Evolutionary conservation across 2,797 vertebrate genomes (phyloP).

Genomic region (Ptychobarbus kaznakovi): DNA sequence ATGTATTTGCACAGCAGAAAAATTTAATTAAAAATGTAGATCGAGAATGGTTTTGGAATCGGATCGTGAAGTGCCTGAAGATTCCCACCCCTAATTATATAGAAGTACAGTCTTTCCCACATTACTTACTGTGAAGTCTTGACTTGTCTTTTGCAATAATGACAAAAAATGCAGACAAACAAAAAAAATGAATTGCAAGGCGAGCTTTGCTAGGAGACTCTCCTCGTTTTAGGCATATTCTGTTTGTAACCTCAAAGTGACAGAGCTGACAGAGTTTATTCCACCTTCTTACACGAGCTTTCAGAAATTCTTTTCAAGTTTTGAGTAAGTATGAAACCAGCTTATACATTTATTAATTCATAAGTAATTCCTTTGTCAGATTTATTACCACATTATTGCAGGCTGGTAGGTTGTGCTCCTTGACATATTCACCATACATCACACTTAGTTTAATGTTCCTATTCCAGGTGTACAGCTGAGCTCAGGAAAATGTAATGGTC

Average conservation of each 20-base stretch:
- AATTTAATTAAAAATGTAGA: too few species aligned
- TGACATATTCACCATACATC: not conserved
- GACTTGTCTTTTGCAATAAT: not conserved
- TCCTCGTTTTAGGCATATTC: not conserved
- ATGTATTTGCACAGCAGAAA: too few species aligned
- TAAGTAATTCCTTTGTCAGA: not conserved
- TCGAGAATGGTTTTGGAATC: too few species aligned
- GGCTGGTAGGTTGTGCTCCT: not conserved
- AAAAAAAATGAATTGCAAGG: not conserved
- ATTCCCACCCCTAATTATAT: not conserved
- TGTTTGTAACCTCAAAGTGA: not conserved
- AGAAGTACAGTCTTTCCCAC: not conserved
- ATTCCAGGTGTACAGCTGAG: not conserved
- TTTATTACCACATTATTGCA: not conserved
- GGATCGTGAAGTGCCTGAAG: too few species aligned
- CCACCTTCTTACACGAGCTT: not conserved
- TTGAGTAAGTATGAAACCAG: constrained; percentile 1
- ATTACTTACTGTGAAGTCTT: not conserved
- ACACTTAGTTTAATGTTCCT: not conserved
- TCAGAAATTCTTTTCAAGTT: constrained; percentile 15
- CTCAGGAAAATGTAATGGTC: not conserved
- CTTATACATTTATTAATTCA: constrained; percentile 8
- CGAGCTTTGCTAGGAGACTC: not conserved
- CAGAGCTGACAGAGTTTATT: not conserved
- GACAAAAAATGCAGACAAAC: not conserved